A percentile compares a stretch with the other conserved stretches of the same genome.
phyloP scores from a whole-genome alignment of 2,888 invertebrate genomes.

The Agriotes lineatus region DNA sequence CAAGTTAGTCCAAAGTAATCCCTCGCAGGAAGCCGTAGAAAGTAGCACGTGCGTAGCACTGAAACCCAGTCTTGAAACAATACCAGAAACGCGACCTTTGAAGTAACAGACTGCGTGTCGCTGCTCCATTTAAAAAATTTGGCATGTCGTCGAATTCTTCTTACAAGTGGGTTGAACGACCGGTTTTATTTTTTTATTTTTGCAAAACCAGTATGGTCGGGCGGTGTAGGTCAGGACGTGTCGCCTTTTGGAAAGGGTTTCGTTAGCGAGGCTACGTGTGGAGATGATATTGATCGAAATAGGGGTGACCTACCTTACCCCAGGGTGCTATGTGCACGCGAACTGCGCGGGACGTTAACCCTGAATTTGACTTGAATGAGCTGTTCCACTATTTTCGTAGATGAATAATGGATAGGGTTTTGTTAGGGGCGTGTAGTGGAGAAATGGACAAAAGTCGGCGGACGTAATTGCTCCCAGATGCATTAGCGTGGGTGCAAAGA shows the following conservation, averaged over 20 bases:
- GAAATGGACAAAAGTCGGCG: too few relatives aligned
- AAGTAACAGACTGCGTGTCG: background rate
- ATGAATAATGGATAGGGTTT: background rate
- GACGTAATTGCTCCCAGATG: background rate
- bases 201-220: background rate
- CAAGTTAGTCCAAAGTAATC: too few relatives aligned
- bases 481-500: too few relatives aligned
- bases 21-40: too few relatives aligned
- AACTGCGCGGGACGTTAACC: conserved; percentile 39
- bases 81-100: background rate
- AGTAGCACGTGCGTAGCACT: background rate
- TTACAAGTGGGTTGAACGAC: conserved; percentile 26
- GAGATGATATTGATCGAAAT: conserved; percentile 37
- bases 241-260: background rate
- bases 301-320: conserved; percentile 43
- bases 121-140: conserved; percentile 24
- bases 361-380: conserved; percentile 32
- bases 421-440: too few relatives aligned
- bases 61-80: conserved; percentile 1
- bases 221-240: conserved; percentile 16
- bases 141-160: conserved; percentile 12
- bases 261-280: background rate
- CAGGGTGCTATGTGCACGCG: conserved; percentile 36
- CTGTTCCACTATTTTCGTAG: conserved; percentile 28
- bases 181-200: conserved; percentile 13